Base-by-base conservation (phyloP, 37 sponge, comb jelly and placozoan genomes). In the Aphrocallistes beatrix region DNA sequence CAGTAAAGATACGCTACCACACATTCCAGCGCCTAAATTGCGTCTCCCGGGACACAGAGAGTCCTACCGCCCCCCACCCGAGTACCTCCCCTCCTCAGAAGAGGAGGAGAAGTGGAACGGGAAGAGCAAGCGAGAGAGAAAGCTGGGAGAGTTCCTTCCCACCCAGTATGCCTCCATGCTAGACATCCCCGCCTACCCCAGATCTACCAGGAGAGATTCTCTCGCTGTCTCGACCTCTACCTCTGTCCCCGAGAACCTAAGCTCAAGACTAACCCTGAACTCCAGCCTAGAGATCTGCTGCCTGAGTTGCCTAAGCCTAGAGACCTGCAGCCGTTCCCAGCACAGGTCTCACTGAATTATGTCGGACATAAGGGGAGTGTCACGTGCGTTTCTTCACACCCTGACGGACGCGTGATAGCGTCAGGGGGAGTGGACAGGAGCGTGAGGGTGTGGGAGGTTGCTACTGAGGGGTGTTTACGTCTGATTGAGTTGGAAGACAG, bases 51-150 rank as follows among this genome's bases (percentile, higher is more conserved):
- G 99, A 49, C 95, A 98, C 47, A 91, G 87, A 0, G 99, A 98
- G 88, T 98, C 99, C 16, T 98, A 98, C 90, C 94, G 94, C 69
- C 95, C 99, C 21, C 99, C 99, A 39, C 94, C 92, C 1, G 99
- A 98, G 85, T 98, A 92, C 85, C 90, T 98, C 9, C 99, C 99
- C n/a, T 89, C 95, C 13, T 82, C 85, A 13, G 86, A 91, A 48
- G 95, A 98, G 81, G 93, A 92, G 49, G 42, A 32, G 28, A 60
- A 60, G n/a, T 60, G 75, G 75, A 60, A 60, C 34, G 75, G 28
- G 25, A 60, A 23, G 36, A 28, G 19, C 42, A 47, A 13, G 19
- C 6, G 82, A 36, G 42, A 47, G 8, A 84, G 75, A 51, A 51
- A 51, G 51, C 13, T 42, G 6, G 36, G 28, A 3, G 81, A 36